Conservation (phyloP, 1,140 invertebrate genomes). For the Drosophila asahinai region DNA sequence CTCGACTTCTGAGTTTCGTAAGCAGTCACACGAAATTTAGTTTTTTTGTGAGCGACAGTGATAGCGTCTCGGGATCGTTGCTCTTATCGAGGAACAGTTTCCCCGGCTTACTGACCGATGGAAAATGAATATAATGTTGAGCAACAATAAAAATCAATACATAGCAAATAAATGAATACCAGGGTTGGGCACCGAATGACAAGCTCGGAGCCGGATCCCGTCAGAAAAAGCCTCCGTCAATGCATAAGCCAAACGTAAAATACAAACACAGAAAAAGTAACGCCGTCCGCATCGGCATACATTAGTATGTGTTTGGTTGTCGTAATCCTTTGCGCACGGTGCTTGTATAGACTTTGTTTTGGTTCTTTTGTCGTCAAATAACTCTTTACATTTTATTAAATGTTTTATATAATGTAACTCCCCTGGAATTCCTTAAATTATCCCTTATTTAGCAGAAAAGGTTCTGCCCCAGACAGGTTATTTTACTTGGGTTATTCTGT, state of each 20-base stretch:
- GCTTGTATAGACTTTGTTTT: not conserved
- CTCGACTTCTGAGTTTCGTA: conserved; percentile 35
- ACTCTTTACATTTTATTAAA: not conserved
- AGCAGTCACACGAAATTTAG: conserved; percentile 17
- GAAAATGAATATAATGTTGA: conserved; percentile 5
- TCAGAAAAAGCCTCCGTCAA: not conserved
- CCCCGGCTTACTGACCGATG: conserved; percentile 1
- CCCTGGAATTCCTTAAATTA: conserved; percentile 16
- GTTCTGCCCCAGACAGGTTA: conserved; percentile 11
- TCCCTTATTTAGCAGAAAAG: conserved; percentile 26
- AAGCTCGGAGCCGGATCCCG: no score
- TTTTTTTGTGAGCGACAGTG: conserved; percentile 17
- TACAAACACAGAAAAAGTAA: no score
- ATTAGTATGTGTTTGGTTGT: not conserved
- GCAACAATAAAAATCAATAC: conserved; percentile 4
- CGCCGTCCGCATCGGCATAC: no score
- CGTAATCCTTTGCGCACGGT: not conserved
- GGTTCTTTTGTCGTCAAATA: not conserved
- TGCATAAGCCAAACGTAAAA: not conserved
- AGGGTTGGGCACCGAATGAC: no score
- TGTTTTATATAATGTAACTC: not conserved
- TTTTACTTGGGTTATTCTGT: conserved; percentile 28
- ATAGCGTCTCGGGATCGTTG: conserved; percentile 4
- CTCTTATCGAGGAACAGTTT: conserved; percentile 24
- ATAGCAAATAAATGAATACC: no score